Evolutionary conservation across 2,888 invertebrate species (phyloP).

Genomic region (Aleiodes testaceus): DNA sequence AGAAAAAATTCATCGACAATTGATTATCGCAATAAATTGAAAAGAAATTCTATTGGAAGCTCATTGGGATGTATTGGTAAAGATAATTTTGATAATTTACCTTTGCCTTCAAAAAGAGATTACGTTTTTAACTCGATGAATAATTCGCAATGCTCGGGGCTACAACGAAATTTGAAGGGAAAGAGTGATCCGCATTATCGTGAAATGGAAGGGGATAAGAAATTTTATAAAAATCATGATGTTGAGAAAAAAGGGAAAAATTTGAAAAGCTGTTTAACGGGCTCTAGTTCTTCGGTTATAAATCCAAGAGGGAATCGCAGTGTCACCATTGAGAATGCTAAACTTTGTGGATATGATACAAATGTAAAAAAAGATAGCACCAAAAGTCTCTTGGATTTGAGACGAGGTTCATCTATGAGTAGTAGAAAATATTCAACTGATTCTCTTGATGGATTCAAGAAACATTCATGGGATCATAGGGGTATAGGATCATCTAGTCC

Average conservation of each 20-base stretch:
- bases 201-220: slow-evolving; percentile 49
- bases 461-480: slow-evolving; percentile 81
- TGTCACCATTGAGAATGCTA: slow-evolving; percentile 67
- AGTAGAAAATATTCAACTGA: slow-evolving; percentile 79
- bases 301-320: slow-evolving; percentile 64
- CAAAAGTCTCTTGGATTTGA: slow-evolving; percentile 54
- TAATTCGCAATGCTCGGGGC: slow-evolving; percentile 61
- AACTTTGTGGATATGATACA: slow-evolving; percentile 58
- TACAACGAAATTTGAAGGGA: slow-evolving; percentile 54
- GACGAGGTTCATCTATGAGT: slow-evolving; percentile 73
- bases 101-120: slow-evolving; percentile 66
- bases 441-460: slow-evolving; percentile 80
- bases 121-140: slow-evolving; percentile 71
- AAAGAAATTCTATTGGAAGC: slow-evolving; percentile 72
- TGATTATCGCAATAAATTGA: slow-evolving; percentile 64
- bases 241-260: slow-evolving; percentile 57
- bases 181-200: neutral
- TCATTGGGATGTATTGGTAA: slow-evolving; percentile 68
- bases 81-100: slow-evolving; percentile 59
- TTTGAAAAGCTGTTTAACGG: slow-evolving; percentile 65
- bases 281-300: slow-evolving; percentile 62
- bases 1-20: slow-evolving; percentile 77
- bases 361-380: slow-evolving; percentile 61
- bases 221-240: slow-evolving; percentile 71
- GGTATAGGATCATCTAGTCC: slow-evolving; percentile 79